Evolutionary conservation across 2,113 vertebrate genomes (phyloP), one percentile per base, ranked within the genome.

Genomic region (Psettodes erumei): DNA sequence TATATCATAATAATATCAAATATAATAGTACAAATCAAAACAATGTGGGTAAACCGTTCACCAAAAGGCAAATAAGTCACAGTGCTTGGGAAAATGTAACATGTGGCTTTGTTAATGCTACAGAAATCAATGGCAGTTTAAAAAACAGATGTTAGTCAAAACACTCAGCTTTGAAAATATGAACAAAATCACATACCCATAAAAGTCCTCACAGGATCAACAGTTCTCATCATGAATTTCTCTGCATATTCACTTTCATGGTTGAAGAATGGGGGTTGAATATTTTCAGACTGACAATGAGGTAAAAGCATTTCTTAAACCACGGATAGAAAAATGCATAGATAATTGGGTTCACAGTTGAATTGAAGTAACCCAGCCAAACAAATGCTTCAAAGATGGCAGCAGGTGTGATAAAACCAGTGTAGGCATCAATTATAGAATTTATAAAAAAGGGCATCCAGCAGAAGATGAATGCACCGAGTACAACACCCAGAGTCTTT

Each of bases 301-400:
- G 16, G 40, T 28, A 53, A 27, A 67, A 67, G 11, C 51, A 69
- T 18, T 33, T 69, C 19, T 55, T 69, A 30, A 68, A 68, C 16
- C 65, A 68, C 8, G 64, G 48, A n/a, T 67, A 67, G n/a, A 64
- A 74, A 3, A 75, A 65, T 18, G 71, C 62, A 65, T 75, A 75
- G 23, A 65, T 65, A 19, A 75, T 58, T 65, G 61, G 72, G 13
- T 75, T 75, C 13, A 75, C 23, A 1, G 62, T 48, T 37, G 72
- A 75, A 48, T 75, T 75, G 1, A 75, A 75, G 32, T 75, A 75
- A 23, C 61, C 72, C 40, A 75, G 40, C 72, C 72, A 75, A 23
- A 75, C 23, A 48, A 66, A 66, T 11, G 42, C 23, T 23, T 75
- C 72, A 58, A 58, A 75, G 11, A 66, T 5, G 0, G 30, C 53